phyloP scores from a whole-genome alignment of 2,888 invertebrate species.

The Chloroclysta siterata region DNA sequence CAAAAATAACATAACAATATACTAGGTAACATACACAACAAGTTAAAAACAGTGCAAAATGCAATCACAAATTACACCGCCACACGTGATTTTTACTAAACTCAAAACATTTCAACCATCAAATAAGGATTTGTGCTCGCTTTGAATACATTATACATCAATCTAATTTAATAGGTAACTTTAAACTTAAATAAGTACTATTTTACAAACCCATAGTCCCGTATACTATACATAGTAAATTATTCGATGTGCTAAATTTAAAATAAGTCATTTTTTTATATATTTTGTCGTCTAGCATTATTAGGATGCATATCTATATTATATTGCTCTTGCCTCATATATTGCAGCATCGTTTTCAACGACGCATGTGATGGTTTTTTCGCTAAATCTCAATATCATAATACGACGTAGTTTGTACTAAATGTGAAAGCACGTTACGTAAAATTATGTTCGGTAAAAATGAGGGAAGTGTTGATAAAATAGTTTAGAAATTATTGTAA shows the following conservation, averaged over 20 bases:
- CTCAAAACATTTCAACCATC: conserved; percentile 20
- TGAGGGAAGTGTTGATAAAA: no score
- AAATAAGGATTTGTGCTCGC: conserved; percentile 28
- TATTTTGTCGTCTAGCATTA: no score
- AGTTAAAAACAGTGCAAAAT: conserved; percentile 34
- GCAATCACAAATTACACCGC: conserved; percentile 36
- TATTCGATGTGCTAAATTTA: conserved; percentile 36
- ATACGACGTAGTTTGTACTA: no score
- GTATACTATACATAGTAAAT: conserved; percentile 21
- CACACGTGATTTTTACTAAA: conserved; percentile 21
- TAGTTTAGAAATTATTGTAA: no score
- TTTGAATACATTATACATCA: conserved; percentile 15
- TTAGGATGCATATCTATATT: not conserved
- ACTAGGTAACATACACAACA: conserved; percentile 48
- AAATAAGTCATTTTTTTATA: not conserved
- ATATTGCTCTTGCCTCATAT: not conserved
- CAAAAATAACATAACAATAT: conserved; percentile 57
- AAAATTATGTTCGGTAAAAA: no score
- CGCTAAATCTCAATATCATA: no score
- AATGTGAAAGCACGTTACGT: no score
- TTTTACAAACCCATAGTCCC: conserved; percentile 32
- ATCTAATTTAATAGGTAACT: conserved; percentile 40
- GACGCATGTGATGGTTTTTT: not conserved
- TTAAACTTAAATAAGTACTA: conserved; percentile 32
- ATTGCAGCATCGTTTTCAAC: not conserved